phyloP scores from a whole-genome alignment of 2,888 invertebrate species.

The Cancer borealis region DNA sequence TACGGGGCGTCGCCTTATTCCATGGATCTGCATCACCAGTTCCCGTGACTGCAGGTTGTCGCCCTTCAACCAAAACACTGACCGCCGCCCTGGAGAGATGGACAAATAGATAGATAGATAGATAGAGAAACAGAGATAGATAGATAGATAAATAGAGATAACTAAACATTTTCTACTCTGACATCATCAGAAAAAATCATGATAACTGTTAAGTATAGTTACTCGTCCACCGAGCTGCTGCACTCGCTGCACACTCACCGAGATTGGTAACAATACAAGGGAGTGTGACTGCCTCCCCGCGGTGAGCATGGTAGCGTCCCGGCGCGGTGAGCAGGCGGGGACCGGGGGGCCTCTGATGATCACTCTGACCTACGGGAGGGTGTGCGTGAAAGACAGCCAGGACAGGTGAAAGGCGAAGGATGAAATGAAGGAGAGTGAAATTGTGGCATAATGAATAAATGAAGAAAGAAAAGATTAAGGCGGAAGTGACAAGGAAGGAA shows the following conservation, averaged over 20 bases:
- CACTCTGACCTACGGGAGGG: not conserved
- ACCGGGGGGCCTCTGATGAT: not conserved
- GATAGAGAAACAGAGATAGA: not conserved
- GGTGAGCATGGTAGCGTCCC: not conserved
- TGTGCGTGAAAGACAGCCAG: not conserved
- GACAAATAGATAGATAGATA: not conserved
- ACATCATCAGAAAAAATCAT: not conserved
- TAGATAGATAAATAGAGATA: too few relatives aligned
- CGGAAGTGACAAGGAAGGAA: not conserved
- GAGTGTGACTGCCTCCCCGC: conserved; percentile 20
- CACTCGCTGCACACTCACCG: not conserved
- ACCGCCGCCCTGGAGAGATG: conserved; percentile 46
- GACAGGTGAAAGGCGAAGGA: not conserved
- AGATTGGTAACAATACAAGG: conserved; percentile 10
- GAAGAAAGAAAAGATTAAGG: not conserved
- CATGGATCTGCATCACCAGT: conserved; percentile 55
- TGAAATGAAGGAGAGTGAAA: not conserved
- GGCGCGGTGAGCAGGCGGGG: conserved; percentile 15
- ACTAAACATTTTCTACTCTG: not conserved
- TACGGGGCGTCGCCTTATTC: not conserved
- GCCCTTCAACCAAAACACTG: conserved; percentile 64
- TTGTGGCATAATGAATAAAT: not conserved
- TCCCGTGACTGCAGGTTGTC: not conserved
- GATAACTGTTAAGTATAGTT: not conserved
- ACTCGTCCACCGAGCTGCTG: too few relatives aligned